Evolutionary conservation across 1,140 invertebrate species (phyloP).

Genomic region (Lordiphosa stackelbergi): DNA sequence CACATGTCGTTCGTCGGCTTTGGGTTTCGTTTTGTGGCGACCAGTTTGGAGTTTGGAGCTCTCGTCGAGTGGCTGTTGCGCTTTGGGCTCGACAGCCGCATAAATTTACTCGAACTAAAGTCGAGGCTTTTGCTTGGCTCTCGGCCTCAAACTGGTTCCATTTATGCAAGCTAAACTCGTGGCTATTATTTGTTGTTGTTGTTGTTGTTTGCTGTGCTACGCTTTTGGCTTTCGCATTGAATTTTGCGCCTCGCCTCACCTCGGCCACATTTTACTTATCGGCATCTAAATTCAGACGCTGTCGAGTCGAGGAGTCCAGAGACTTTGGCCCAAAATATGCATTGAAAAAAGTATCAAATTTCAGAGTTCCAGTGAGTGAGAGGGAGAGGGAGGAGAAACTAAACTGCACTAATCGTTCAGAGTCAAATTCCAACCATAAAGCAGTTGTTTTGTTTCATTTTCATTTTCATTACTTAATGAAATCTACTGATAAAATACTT

Average conservation of each 20-base stretch:
- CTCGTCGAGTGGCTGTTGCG: neutral
- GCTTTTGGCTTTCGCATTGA: constrained; percentile 63
- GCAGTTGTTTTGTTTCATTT: constrained; percentile 11
- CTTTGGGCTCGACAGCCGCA: constrained; percentile 49
- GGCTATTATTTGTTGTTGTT: constrained; percentile 33
- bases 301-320: constrained; percentile 22
- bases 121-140: constrained; percentile 49
- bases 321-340: constrained; percentile 33
- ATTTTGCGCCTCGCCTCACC: constrained; percentile 67
- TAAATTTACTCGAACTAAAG: constrained; percentile 73
- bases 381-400: constrained; percentile 6
- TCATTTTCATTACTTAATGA: constrained; percentile 47
- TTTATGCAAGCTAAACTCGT: constrained; percentile 63
- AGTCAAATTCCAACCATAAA: constrained; percentile 35
- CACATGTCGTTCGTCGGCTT: constrained; percentile 58
- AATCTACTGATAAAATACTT: constrained; percentile 42
- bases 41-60: constrained; percentile 18
- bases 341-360: constrained; percentile 66
- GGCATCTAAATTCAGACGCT: constrained; percentile 68
- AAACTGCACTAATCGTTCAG: constrained; percentile 38
- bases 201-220: constrained; percentile 30
- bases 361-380: constrained; percentile 18
- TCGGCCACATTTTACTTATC: constrained; percentile 74
- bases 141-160: constrained; percentile 69
- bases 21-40: constrained; percentile 17